Evolutionary conservation across 2,113 vertebrate genomes (phyloP), one percentile per base, ranked within the genome.

Genomic region (Uropsilus gracilis): DNA sequence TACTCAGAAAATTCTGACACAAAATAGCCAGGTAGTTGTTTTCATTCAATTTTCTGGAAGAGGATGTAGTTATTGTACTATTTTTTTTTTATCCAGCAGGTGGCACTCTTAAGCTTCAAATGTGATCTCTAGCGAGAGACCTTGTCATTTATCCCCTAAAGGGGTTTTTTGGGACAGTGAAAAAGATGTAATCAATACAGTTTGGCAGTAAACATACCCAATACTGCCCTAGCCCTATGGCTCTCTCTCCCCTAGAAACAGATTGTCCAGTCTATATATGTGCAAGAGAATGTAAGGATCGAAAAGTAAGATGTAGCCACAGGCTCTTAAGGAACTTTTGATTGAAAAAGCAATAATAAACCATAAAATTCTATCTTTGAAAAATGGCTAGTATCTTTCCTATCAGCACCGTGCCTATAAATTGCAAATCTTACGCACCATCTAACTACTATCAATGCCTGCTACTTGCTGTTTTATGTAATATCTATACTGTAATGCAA

Each of bases 51-150:
- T 22, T 64, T 59, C 26, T 59, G 37, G 28, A 39, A 73, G 28
- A 66, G 34, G 32, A n/a, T 16, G 11, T 90, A 10, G 8, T 53
- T 34, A 8, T 28, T 86, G 34, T 46, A 61, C 37, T 68, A 77
- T 50, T 4, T 26, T 6, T 26, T 3, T 87, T 8, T 46, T 5
- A 20, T 81, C 93, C 97, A 97, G 94, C 14, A 96, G 96, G 78
- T 89, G 96, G 94, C 94, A 85, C 20, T 84, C 24, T 89, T 95
- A 81, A 53, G 59, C 89, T 89, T 57, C 61, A 84, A 92, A 91
- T 69, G 28, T 3, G 48, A 86, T 48, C 16, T 76, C 42, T 61
- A 46, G 26, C 8, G 13, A 6, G 1, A 2, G 77, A 32, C 39
- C 81, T 55, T 53, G 30, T 59, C 57, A 66, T 87, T 63, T 80